A percentile compares a stretch with the other conserved stretches of the same genome.
phyloP scores from a whole-genome alignment of 1,140 invertebrate species.

The Ptiloglossa arizonensis region DNA sequence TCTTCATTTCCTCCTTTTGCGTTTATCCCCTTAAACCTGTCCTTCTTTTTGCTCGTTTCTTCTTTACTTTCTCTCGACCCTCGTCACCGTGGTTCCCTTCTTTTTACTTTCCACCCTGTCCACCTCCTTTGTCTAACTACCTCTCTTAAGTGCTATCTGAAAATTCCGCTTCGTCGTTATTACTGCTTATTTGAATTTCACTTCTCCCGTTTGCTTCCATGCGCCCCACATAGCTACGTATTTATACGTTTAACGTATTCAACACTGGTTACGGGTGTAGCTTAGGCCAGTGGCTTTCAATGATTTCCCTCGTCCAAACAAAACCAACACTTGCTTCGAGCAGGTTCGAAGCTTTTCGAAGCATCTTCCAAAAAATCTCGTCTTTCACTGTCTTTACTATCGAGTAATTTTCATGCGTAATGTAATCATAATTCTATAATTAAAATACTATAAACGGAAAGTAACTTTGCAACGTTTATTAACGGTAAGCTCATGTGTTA shows the following conservation, averaged over 20 bases:
- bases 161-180: constrained; percentile 5
- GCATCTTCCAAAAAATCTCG: too few relatives aligned
- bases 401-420: too few relatives aligned
- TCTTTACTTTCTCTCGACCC: neutral
- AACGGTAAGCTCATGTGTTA: too few relatives aligned
- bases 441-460: too few relatives aligned
- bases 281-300: neutral
- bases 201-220: neutral
- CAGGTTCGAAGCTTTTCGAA: too few relatives aligned
- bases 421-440: too few relatives aligned
- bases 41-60: constrained; percentile 7
- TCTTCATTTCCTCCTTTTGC: neutral
- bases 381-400: too few relatives aligned
- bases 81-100: neutral
- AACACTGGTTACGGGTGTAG: neutral
- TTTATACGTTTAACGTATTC: constrained; percentile 17
- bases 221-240: neutral
- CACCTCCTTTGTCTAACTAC: constrained; percentile 22
- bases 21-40: neutral
- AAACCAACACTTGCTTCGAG: too few relatives aligned
- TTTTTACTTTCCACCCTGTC: too few relatives aligned
- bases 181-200: constrained; percentile 27
- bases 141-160: neutral
- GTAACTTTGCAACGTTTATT: too few relatives aligned
- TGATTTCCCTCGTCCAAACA: too few relatives aligned